A percentile compares a stretch with the other conserved stretches of the same genome.
These are phyloP conservation scores for Anser brachyrhynchus DNA, from an alignment of 2,113 vertebrate genomes.

Conservation along the genomic window DNA sequence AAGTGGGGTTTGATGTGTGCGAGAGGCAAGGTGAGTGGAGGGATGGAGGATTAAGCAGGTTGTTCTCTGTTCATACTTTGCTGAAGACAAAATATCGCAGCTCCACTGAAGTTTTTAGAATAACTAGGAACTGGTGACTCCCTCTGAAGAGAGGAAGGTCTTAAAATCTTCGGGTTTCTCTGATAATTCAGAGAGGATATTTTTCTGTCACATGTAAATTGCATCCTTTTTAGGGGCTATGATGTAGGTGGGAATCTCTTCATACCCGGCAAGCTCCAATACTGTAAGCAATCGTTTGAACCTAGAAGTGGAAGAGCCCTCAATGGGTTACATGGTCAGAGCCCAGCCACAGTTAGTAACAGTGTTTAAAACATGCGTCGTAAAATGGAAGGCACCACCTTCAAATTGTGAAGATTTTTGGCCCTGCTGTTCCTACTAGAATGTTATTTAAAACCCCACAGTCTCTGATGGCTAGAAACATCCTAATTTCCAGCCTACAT, in stretches of 20 bases:
- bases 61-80: background rate
- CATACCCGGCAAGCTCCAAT: background rate
- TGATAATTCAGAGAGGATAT: background rate
- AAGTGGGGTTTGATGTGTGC: background rate
- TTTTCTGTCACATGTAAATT: accelerated
- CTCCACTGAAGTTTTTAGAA: no score
- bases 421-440: conserved; percentile 20
- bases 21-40: background rate
- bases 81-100: background rate
- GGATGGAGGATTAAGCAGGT: background rate
- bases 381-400: background rate
- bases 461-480: conserved; percentile 9
- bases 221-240: background rate
- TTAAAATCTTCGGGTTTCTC: background rate
- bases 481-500: conserved; percentile 10
- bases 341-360: background rate
- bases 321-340: background rate
- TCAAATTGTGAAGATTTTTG: background rate
- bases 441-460: background rate
- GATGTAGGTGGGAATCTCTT: background rate
- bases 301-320: background rate
- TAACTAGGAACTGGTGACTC: background rate
- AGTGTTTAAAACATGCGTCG: background rate
- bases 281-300: background rate
- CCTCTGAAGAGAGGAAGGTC: background rate